phyloP scores from a whole-genome alignment of 2,113 vertebrate genomes.

The Rallus limicola region DNA sequence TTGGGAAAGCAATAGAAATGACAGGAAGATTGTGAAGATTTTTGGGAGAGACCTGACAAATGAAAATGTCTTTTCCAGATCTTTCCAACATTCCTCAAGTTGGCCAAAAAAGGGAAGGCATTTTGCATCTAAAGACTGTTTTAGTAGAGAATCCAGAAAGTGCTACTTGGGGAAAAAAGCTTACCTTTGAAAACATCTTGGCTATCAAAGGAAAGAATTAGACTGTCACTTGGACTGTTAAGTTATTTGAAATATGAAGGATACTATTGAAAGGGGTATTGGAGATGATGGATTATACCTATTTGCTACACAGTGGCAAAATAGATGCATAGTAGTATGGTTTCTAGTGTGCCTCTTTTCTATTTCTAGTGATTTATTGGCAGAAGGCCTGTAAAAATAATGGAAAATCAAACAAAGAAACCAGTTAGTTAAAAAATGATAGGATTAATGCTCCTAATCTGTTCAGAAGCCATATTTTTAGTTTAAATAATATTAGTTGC shows the following conservation, averaged over 20 bases:
- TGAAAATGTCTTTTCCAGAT: constrained; percentile 66
- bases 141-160: constrained; percentile 49
- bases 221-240: constrained; percentile 30
- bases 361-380: constrained; percentile 57
- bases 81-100: constrained; percentile 45
- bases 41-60: constrained; percentile 48
- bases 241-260: constrained; percentile 54
- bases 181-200: constrained; percentile 63
- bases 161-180: not conserved
- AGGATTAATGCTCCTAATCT: constrained; percentile 27
- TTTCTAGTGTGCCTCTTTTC: constrained; percentile 32
- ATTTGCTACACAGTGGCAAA: constrained; percentile 57
- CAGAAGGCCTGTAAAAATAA: constrained; percentile 49
- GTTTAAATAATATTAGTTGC: constrained; percentile 12
- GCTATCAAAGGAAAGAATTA: constrained; percentile 61
- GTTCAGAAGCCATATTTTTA: constrained; percentile 4
- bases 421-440: constrained; percentile 16
- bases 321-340: not conserved
- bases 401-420: constrained; percentile 51
- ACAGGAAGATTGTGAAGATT: constrained; percentile 41
- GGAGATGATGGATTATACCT: constrained; percentile 70
- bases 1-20: constrained; percentile 54
- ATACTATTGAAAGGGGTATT: constrained; percentile 52
- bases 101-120: constrained; percentile 36
- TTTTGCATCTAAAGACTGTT: constrained; percentile 53